Conservation (phyloP, 2,888 invertebrate species). For the Lasioglossum zephyrum region DNA sequence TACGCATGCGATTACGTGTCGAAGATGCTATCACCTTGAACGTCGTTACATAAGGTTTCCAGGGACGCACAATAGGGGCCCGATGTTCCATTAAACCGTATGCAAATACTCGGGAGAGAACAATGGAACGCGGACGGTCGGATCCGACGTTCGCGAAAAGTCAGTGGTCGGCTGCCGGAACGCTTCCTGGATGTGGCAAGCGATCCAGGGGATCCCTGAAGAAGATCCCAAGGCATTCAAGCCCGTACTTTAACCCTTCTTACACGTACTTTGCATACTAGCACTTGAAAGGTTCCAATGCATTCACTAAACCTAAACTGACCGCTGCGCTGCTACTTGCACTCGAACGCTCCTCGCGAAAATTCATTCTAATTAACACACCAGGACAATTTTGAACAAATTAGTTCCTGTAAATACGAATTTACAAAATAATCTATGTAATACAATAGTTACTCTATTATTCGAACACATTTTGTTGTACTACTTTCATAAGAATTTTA, state of each 20-base stretch:
- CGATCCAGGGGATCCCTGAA: slow-evolving; percentile 40
- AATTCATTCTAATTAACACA: not conserved
- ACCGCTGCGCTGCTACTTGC: not conserved
- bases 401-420: not conserved
- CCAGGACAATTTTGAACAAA: not conserved
- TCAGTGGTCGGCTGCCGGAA: slow-evolving; percentile 66
- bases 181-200: slow-evolving; percentile 71
- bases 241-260: slow-evolving; percentile 32
- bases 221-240: slow-evolving; percentile 33
- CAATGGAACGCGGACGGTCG: slow-evolving; percentile 75
- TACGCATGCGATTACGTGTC: slow-evolving; percentile 69
- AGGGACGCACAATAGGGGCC: slow-evolving; percentile 71
- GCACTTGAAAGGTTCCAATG: not conserved
- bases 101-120: slow-evolving; percentile 72
- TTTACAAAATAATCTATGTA: not conserved
- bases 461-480: not conserved
- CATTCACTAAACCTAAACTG: not conserved
- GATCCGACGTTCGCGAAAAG: slow-evolving; percentile 73
- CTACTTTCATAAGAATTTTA: not conserved
- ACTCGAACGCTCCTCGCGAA: not conserved
- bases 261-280: slow-evolving; percentile 8
- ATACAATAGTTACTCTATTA: not conserved
- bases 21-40: slow-evolving; percentile 68
- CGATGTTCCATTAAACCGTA: slow-evolving; percentile 78
- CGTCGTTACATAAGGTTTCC: slow-evolving; percentile 76